These are phyloP conservation scores for Dryas iulia DNA, from an alignment of 1,140 invertebrate species.

Conservation along the genomic window DNA sequence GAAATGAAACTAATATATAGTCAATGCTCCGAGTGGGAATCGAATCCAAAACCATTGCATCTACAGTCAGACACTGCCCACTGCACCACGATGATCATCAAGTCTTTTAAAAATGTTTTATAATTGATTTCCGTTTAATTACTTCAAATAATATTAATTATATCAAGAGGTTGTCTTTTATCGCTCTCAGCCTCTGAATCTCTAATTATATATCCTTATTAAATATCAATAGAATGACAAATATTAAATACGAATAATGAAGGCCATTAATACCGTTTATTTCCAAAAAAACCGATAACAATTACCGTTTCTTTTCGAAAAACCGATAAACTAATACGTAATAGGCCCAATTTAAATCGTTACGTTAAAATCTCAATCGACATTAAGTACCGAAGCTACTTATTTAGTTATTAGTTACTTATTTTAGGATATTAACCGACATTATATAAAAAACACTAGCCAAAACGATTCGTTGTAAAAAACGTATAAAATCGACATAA, in stretches of 20 bases:
- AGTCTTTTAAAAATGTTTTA: no score
- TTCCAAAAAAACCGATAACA: no score
- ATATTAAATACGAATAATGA: background rate
- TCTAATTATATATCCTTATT: background rate
- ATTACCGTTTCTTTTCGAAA: no score
- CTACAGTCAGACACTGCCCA: no score
- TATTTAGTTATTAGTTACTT: no score
- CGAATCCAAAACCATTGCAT: no score
- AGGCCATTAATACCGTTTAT: background rate
- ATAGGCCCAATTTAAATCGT: background rate
- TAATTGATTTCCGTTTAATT: no score
- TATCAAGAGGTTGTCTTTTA: background rate
- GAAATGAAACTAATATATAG: no score
- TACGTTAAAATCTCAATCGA: slow-evolving; percentile 5
- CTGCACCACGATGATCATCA: no score
- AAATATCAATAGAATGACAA: background rate
- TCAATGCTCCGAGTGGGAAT: no score
- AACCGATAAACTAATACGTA: background rate
- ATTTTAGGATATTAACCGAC: background rate
- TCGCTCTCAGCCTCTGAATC: background rate
- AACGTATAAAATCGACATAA: slow-evolving; percentile 71
- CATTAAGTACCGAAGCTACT: background rate
- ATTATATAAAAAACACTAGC: background rate
- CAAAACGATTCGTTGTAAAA: slow-evolving; percentile 57
- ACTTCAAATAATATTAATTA: background rate